Evolutionary conservation across 2,797 vertebrate genomes (phyloP).

Genomic region (Propithecus perrieri): DNA sequence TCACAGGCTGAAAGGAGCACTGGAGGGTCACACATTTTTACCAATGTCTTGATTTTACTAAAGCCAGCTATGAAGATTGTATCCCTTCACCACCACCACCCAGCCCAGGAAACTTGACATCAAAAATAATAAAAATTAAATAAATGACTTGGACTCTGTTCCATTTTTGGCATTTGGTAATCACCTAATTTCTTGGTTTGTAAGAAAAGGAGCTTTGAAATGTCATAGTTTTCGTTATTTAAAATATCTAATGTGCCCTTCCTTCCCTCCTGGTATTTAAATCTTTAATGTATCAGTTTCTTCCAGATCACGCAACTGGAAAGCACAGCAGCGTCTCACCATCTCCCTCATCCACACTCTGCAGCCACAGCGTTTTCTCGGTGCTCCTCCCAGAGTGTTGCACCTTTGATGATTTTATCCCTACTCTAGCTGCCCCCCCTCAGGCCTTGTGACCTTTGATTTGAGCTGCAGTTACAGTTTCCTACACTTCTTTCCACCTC

Average conservation of each 20-base stretch:
- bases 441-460: neutral
- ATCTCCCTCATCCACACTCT: neutral
- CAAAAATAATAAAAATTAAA: neutral
- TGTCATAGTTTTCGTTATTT: neutral
- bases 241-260: neutral
- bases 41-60: neutral
- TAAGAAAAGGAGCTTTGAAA: neutral
- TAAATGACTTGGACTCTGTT: neutral
- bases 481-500: neutral
- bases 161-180: neutral
- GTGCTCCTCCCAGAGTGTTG: neutral
- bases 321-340: neutral
- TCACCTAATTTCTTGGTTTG: neutral
- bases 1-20: neutral
- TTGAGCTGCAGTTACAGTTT: neutral
- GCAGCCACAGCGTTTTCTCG: fast-evolving
- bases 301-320: neutral
- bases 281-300: neutral
- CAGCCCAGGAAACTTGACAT: neutral
- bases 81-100: neutral
- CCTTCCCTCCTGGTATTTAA: neutral
- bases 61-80: neutral
- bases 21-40: neutral
- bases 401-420: neutral
- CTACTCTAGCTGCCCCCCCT: neutral